Conservation (phyloP, 2,888 invertebrate species). For the Nezara viridula region DNA sequence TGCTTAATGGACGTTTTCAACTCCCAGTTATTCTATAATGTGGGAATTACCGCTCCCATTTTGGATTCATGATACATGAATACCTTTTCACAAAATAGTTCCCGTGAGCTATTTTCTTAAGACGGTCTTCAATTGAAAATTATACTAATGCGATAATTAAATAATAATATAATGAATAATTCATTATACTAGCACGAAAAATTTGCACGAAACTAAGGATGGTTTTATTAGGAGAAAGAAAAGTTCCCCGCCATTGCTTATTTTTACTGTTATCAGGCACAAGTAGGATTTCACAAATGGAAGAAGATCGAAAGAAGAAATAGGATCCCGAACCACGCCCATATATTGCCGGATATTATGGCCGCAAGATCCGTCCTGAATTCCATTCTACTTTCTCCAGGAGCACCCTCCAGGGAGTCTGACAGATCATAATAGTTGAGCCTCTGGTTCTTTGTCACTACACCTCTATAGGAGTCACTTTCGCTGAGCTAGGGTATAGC, state of each 20-base stretch:
- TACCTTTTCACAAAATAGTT: no score
- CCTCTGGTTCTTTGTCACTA: not conserved
- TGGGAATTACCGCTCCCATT: no score
- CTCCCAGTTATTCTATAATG: no score
- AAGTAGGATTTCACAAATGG: not conserved
- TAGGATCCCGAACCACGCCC: not conserved
- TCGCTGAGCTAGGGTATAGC: not conserved
- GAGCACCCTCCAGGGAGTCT: not conserved
- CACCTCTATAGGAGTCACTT: not conserved
- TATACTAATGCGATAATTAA: no score
- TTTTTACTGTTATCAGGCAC: not conserved
- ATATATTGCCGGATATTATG: constrained; percentile 40
- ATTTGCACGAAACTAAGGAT: no score
- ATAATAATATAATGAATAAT: no score
- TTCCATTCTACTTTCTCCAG: constrained; percentile 35
- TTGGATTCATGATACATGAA: no score
- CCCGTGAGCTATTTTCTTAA: no score
- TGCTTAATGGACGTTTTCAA: no score
- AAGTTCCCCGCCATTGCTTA: not conserved
- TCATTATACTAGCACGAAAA: no score
- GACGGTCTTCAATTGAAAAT: no score
- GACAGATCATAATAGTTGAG: not conserved
- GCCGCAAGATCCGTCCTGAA: constrained; percentile 1
- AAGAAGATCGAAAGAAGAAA: not conserved
- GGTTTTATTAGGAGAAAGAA: no score